Evolutionary conservation across 2,888 invertebrate species (phyloP).

Genomic region (Parthenolecanium corni): DNA sequence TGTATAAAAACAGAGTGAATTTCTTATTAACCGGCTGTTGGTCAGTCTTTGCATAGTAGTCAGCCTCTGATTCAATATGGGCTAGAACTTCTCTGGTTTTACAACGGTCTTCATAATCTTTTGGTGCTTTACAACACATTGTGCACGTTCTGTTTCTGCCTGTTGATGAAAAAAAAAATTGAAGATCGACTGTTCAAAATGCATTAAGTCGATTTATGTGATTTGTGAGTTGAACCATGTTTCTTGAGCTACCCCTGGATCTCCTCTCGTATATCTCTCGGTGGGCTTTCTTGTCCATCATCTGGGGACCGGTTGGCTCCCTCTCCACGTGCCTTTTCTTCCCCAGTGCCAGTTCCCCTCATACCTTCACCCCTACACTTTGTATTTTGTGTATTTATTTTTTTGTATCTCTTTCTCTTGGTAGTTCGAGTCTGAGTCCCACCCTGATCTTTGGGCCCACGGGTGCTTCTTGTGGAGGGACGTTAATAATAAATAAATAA

Average conservation of each 20-base stretch:
- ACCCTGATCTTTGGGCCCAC: no score
- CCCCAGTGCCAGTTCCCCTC: neutral
- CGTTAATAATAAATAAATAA: no score
- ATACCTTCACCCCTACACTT: no score
- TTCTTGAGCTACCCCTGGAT: no score
- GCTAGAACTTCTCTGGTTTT: conserved; percentile 11
- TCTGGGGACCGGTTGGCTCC: neutral
- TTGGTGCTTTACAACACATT: conserved; percentile 2
- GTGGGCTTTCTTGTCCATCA: neutral
- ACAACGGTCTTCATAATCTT: conserved; percentile 9
- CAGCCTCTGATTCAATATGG: neutral
- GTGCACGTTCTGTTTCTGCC: neutral
- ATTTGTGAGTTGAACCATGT: no score
- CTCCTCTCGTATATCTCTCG: no score
- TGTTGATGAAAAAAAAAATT: conserved; percentile 5
- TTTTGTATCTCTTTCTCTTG: no score
- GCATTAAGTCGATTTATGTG: neutral
- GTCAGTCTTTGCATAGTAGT: neutral
- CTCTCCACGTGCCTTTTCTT: neutral
- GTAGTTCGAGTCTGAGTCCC: no score
- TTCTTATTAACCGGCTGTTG: conserved; percentile 2
- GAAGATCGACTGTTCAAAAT: no score
- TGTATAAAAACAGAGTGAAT: conserved; percentile 5
- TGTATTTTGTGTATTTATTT: no score
- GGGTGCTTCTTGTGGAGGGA: no score